These are phyloP conservation scores for Machaerirhynchus nigripectus DNA, from an alignment of 2,113 vertebrate species.

Conservation along the genomic window DNA sequence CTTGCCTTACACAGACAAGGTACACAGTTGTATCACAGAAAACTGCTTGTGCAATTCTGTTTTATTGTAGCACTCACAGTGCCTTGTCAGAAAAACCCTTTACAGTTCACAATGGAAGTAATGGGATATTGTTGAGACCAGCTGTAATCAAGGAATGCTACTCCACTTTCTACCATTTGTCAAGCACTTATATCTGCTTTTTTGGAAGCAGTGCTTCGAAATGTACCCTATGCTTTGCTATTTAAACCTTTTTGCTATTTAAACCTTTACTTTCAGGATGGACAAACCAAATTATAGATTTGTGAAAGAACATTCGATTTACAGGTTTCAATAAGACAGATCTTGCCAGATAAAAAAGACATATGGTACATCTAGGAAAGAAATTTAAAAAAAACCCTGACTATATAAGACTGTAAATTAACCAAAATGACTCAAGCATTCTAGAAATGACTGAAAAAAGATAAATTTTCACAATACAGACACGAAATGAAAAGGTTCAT, in stretches of 20 bases:
- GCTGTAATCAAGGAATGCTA: neutral
- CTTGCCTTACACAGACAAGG: neutral
- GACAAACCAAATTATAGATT: neutral
- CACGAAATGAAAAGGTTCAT: neutral
- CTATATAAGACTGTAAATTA: neutral
- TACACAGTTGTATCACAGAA: neutral
- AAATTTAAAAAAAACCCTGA: neutral
- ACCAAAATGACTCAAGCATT: neutral
- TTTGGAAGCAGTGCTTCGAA: neutral
- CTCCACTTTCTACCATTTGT: neutral
- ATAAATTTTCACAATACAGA: neutral
- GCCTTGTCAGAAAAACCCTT: neutral
- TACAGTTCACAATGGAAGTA: neutral
- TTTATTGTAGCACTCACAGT: neutral
- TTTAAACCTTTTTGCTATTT: neutral
- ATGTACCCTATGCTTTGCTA: neutral
- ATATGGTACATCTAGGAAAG: neutral
- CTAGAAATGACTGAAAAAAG: neutral
- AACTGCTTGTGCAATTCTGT: neutral
- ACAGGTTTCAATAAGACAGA: neutral
- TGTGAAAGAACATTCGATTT: neutral
- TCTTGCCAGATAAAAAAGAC: neutral
- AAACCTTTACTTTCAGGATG: neutral
- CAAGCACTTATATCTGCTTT: neutral
- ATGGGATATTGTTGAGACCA: neutral